These are phyloP conservation scores for Capra hircus DNA, from an alignment of 2,113 vertebrate species.

Conservation along the genomic window DNA sequence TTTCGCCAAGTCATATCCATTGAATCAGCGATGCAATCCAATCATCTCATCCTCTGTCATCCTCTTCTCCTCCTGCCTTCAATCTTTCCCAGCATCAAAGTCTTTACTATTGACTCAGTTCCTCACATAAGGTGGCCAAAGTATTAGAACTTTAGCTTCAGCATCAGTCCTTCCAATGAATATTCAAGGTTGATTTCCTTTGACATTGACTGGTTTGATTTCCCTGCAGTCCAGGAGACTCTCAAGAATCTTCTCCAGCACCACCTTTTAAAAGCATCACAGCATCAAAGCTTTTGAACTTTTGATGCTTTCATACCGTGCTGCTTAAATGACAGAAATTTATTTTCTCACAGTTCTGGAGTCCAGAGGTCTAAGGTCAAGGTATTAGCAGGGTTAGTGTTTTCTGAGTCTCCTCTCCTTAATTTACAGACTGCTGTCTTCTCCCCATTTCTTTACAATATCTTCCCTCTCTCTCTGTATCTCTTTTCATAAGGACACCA, in stretches of 20 bases:
- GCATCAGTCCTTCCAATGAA: not conserved
- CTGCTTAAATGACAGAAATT: not conserved
- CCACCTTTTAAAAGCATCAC: not conserved
- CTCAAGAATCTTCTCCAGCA: not conserved
- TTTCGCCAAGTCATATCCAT: not conserved
- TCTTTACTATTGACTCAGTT: not conserved
- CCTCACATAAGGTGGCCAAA: not conserved
- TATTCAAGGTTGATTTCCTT: not conserved
- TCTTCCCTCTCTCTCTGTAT: not conserved
- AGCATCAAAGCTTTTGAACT: not conserved
- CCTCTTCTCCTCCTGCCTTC: not conserved
- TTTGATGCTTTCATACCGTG: not conserved
- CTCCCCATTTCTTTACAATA: not conserved
- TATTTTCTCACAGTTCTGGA: not conserved
- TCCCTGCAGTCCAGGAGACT: not conserved
- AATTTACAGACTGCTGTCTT: not conserved
- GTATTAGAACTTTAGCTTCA: not conserved
- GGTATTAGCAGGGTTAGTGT: not conserved
- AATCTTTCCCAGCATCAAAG: not conserved
- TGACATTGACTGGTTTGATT: not conserved
- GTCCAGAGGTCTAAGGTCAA: not conserved
- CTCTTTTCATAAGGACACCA: not conserved
- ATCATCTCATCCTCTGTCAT: not conserved
- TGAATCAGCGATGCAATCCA: not conserved
- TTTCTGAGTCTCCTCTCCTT: not conserved